Evolutionary conservation across 2,113 vertebrate species (phyloP).

Genomic region (Mus pahari): DNA sequence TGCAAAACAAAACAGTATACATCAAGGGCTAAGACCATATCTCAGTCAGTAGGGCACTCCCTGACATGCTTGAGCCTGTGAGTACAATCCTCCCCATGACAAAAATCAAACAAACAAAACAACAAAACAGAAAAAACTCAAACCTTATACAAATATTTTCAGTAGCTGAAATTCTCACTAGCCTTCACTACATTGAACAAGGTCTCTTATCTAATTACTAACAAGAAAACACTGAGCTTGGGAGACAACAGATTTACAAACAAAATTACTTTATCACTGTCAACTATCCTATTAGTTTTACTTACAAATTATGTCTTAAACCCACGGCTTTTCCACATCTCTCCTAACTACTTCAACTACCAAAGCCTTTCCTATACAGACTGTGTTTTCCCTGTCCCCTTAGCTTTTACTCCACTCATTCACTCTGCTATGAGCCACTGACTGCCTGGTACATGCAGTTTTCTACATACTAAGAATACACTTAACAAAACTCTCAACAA

Average conservation of each 20-base stretch:
- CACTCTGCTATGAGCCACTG: neutral
- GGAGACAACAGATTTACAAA: neutral
- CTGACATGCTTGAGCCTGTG: neutral
- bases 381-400: neutral
- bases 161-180: slow-evolving; percentile 21
- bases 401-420: neutral
- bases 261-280: neutral
- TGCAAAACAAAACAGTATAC: neutral
- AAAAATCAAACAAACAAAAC: neutral
- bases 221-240: neutral
- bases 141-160: neutral
- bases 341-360: neutral
- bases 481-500: neutral
- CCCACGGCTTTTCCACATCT: neutral
- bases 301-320: neutral
- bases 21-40: neutral
- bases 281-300: neutral
- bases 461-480: neutral
- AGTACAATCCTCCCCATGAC: neutral
- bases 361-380: neutral
- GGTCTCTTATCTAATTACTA: neutral
- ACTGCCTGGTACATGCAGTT: neutral
- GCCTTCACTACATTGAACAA: neutral
- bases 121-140: neutral
- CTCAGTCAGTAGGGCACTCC: neutral